A percentile compares a stretch with the other conserved stretches of the same genome.
These are phyloP conservation scores for Ursus arctos DNA, from an alignment of 2,113 vertebrate species.

Conservation along the genomic window DNA sequence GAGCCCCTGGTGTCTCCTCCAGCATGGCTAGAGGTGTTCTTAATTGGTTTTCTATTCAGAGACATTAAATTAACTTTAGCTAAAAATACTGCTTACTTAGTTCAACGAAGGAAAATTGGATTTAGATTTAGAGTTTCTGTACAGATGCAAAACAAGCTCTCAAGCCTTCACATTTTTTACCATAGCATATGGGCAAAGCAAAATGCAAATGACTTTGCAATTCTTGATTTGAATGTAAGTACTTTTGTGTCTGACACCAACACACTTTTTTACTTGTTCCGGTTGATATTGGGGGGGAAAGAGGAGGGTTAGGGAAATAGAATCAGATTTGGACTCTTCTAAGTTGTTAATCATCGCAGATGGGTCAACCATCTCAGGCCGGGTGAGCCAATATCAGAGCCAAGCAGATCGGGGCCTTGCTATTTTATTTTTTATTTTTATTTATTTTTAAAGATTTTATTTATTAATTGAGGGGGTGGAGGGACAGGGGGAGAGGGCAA, in stretches of 20 bases:
- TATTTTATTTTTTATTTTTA: not conserved
- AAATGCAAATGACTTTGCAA: constrained; percentile 35
- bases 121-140: constrained; percentile 57
- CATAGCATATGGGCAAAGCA: not conserved
- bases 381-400: not conserved
- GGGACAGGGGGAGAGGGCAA: not conserved
- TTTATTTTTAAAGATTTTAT: not conserved
- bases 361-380: not conserved
- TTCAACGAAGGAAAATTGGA: constrained; percentile 62
- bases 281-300: not conserved
- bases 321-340: not conserved
- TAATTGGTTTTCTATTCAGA: constrained; percentile 66
- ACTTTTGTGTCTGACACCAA: not conserved
- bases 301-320: not conserved
- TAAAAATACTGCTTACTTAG: constrained; percentile 66
- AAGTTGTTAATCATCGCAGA: not conserved
- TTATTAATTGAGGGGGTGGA: not conserved
- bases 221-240: constrained; percentile 27
- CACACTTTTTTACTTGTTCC: constrained; percentile 4
- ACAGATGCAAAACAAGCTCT: constrained; percentile 50
- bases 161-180: not conserved
- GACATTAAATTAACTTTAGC: constrained; percentile 69
- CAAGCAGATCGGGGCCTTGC: not conserved
- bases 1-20: constrained; percentile 34
- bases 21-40: constrained; percentile 18